These are phyloP conservation scores for Setophaga kirtlandii DNA, from an alignment of 2,113 vertebrate species.

Conservation along the genomic window DNA sequence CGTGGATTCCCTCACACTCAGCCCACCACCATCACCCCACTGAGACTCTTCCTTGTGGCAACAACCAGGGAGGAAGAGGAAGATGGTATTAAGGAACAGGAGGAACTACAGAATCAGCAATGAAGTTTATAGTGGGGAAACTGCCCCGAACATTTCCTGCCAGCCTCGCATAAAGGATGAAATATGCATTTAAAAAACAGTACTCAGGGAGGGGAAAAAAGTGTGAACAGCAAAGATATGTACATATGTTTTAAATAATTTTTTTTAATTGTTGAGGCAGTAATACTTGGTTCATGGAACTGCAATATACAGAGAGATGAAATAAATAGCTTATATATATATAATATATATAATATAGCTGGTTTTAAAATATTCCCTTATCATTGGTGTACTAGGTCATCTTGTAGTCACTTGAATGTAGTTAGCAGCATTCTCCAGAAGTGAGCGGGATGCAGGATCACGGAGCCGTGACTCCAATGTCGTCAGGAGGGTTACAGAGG, in stretches of 20 bases:
- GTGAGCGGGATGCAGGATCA: conserved; percentile 79
- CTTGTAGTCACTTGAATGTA: conserved; percentile 79
- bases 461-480: conserved; percentile 78
- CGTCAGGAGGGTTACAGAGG: conserved; percentile 73
- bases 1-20: not conserved
- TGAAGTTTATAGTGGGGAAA: not conserved
- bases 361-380: conserved; percentile 86
- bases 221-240: conserved; percentile 53
- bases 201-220: not conserved
- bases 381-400: conserved; percentile 84
- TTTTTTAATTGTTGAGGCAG: conserved; percentile 85
- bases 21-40: not conserved
- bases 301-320: conserved; percentile 88
- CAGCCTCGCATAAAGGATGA: not conserved
- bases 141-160: not conserved
- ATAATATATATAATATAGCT: conserved; percentile 87
- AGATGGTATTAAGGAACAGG: not conserved
- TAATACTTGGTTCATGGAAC: conserved; percentile 87
- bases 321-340: conserved; percentile 90
- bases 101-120: not conserved
- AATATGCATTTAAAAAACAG: not conserved
- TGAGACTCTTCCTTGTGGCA: not conserved
- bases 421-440: conserved; percentile 85
- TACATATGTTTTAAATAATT: conserved; percentile 78
- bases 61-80: not conserved